phyloP scores from a whole-genome alignment of 2,888 invertebrate species.

The Acleris holmiana region DNA sequence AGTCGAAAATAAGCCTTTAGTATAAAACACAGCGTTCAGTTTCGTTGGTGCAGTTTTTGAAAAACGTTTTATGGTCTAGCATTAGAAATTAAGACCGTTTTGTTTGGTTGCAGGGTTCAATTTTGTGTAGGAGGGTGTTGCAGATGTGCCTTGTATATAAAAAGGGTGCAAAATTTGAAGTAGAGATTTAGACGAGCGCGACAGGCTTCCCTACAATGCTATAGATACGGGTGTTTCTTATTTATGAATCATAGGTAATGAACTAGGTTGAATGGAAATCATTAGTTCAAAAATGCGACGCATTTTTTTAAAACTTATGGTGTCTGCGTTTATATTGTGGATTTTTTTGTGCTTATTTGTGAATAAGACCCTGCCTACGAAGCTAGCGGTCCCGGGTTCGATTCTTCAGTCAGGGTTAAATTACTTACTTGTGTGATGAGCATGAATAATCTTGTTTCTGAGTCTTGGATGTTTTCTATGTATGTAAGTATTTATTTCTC shows the following conservation, averaged over 20 bases:
- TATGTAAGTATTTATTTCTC: too few species aligned
- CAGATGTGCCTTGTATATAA: constrained; percentile 70
- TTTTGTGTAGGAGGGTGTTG: constrained; percentile 50
- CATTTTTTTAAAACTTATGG: background rate
- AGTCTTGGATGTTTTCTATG: too few species aligned
- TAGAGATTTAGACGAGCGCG: constrained; percentile 71
- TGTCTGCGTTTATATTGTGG: too few species aligned
- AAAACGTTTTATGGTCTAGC: constrained; percentile 41
- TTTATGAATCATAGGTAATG: constrained; percentile 13
- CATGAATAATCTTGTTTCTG: too few species aligned
- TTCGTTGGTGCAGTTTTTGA: constrained; percentile 46
- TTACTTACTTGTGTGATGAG: too few species aligned
- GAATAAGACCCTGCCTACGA: too few species aligned
- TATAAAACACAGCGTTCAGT: constrained; percentile 48
- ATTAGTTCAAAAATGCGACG: background rate
- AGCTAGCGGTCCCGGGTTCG: too few species aligned
- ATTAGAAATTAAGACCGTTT: constrained; percentile 50
- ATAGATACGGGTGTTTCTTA: constrained; percentile 3
- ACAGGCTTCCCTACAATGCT: constrained; percentile 1
- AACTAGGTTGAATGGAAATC: constrained; percentile 1
- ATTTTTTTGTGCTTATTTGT: too few species aligned
- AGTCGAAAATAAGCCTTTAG: constrained; percentile 49
- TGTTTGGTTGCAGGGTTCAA: constrained; percentile 44
- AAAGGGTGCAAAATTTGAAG: constrained; percentile 81
- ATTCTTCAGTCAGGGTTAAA: too few species aligned